Conservation (phyloP, 2,113 vertebrate species). For the Taurulus bubalis region DNA sequence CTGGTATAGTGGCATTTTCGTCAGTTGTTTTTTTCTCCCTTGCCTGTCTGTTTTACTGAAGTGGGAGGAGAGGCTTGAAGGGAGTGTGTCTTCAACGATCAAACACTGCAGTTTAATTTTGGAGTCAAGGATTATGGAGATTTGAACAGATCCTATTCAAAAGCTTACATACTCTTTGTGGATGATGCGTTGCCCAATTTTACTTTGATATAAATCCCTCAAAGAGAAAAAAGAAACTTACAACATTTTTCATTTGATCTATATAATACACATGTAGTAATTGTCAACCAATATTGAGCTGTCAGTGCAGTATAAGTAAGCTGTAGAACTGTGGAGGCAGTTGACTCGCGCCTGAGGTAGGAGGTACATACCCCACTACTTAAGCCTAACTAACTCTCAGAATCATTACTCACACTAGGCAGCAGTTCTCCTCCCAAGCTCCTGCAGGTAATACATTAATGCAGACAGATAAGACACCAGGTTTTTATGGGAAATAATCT, state of each 20-base stretch:
- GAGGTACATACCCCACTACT: neutral
- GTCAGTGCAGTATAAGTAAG: neutral
- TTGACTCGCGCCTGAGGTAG: constrained; percentile 2
- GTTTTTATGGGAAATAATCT: neutral
- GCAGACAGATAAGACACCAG: neutral
- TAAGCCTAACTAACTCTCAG: neutral
- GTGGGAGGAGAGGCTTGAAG: constrained; percentile 50
- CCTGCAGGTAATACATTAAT: neutral
- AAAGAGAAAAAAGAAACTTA: constrained; percentile 36
- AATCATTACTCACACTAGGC: neutral
- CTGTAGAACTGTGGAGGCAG: neutral
- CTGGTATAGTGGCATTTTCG: neutral
- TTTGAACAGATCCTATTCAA: constrained; percentile 61
- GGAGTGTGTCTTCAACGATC: constrained; percentile 53
- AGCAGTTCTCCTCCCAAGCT: neutral
- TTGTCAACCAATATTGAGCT: constrained; percentile 12
- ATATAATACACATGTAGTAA: constrained; percentile 29
- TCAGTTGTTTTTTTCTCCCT: neutral
- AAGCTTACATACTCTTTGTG: constrained; percentile 64
- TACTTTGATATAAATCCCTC: constrained; percentile 68
- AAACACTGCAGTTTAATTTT: constrained; percentile 67
- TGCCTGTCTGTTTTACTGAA: constrained; percentile 31
- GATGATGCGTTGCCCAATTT: constrained; percentile 59
- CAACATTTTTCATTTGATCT: constrained; percentile 41
- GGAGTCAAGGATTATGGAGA: constrained; percentile 73